Conservation (phyloP, 2,797 vertebrate genomes). For the Manis javanica region DNA sequence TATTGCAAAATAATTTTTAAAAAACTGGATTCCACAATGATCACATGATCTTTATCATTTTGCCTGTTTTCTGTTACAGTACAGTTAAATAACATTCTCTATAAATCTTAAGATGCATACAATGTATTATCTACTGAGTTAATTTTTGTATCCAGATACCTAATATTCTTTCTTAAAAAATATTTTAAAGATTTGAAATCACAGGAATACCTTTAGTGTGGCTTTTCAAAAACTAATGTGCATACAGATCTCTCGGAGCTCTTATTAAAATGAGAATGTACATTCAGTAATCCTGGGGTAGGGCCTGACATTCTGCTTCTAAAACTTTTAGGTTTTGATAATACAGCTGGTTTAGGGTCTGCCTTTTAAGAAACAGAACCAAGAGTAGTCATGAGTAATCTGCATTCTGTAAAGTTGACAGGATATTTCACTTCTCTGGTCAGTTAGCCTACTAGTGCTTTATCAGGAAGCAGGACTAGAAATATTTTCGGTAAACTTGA, state of each 20-base stretch:
- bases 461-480: slow-evolving; percentile 70
- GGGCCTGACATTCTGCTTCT: neutral
- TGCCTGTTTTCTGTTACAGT: neutral
- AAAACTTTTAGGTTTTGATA: neutral
- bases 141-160: neutral
- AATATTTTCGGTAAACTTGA: slow-evolving; percentile 81
- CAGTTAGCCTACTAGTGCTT: slow-evolving; percentile 77
- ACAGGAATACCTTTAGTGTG: neutral
- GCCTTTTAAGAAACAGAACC: slow-evolving; percentile 65
- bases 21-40: neutral
- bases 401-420: slow-evolving; percentile 73
- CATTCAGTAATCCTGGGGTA: neutral
- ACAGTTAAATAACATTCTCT: neutral
- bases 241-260: neutral
- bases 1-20: neutral
- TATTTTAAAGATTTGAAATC: neutral
- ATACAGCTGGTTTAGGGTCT: neutral
- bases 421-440: slow-evolving; percentile 75
- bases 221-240: neutral
- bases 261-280: neutral
- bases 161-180: neutral
- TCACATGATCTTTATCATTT: neutral
- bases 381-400: slow-evolving; percentile 57
- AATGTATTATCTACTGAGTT: neutral
- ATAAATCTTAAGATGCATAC: neutral